Evolutionary conservation across 2,888 invertebrate species (phyloP), one percentile per base, ranked within the genome.

Genomic region (Leptinotarsa haldemani): DNA sequence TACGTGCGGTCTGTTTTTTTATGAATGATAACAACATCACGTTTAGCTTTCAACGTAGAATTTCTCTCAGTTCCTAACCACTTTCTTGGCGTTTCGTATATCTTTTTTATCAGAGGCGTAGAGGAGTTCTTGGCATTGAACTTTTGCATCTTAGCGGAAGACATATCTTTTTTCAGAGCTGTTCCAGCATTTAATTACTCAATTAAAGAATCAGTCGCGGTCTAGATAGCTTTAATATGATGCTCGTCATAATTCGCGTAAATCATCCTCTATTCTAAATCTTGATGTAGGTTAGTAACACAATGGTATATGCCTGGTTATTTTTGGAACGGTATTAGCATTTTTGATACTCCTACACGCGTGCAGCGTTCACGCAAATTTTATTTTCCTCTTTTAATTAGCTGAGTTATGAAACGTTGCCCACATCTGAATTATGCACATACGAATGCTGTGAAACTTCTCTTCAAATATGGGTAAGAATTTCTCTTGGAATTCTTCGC

Each of bases 21-120:
- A 61, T 74, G 77, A 40, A 81, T 79, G 30, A 77, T 80, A 4
- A 81, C 77, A 0, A 79, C 73, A 69, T 82, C 79, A 66, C 79
- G 77, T 68, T 78, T 78, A 9, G 63, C 61, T 63, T 64, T 77
- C 46, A 69, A 69, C 7, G 48, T 47, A 15, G 63, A 25, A 64
- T 74, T 50, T 67, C 74, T 75, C 50, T 76, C 67, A 64, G 69
- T 78, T 30, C 77, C 80, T 12, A 84, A 69, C 83, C 84, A 83
- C 71, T 82, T 84, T 76, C 83, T 86, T 18, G 82, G 85, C 7
- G 82, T 81, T n/a, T 83, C 83, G 77, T 82, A 83, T 22, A 85
- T 77, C 74, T 85, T 85, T 78, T 83, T 85, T 63, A 85, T 80
- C 58, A 83, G 78, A 66, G 84, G 83, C 69, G 83, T 84, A 30